Base-by-base conservation (phyloP, 2,113 vertebrate genomes). In the Jaculus jaculus region DNA sequence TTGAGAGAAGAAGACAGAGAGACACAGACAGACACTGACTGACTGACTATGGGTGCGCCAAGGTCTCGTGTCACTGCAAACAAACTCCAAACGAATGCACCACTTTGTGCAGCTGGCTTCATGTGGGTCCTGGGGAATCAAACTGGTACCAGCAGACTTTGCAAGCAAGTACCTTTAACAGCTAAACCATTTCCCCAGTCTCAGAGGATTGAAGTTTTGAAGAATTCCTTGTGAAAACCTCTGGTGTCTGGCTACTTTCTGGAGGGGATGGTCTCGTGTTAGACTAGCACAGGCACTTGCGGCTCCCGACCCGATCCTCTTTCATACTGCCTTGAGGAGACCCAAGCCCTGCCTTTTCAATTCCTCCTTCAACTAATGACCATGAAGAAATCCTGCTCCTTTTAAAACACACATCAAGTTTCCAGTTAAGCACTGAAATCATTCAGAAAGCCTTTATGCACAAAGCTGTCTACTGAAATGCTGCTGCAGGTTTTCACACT, bases 351-450 rank as follows among this genome's bases (percentile, higher is more conserved):
- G 2, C 65, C 42, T 92, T 73, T 34, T 32, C 34, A 79, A 39
- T 51, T 28, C 80, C 68, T 60, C 58, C 84, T 84, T 92, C 66
- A 94, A 92, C 23, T 17, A 80, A 79, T 16, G 16, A 85, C 21
- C 23, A 77, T 10, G 3, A 51, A 28, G 82, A 92, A 87, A 61
- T 84, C 34, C 83, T 77, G 42, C 21, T 15, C 32, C 84, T 66
- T 24, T 87, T 87, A 54, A 87, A 87, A 92, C 39, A 84, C n/a
- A 84, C n/a, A 81, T 61, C 17, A 81, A 85, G 61, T 80, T 90
- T 61, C 17, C 74, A 84, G 20, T 47, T 84, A 82, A 68, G 42
- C 61, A 30, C 58, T 87, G 16, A 54, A 69, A 58, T 65, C 15
- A 72, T 66, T 86, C 20, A 89, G 28, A 23, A 81, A 87, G 68